Conservation (phyloP, 2,113 vertebrate species). For the Lophius piscatorius region DNA sequence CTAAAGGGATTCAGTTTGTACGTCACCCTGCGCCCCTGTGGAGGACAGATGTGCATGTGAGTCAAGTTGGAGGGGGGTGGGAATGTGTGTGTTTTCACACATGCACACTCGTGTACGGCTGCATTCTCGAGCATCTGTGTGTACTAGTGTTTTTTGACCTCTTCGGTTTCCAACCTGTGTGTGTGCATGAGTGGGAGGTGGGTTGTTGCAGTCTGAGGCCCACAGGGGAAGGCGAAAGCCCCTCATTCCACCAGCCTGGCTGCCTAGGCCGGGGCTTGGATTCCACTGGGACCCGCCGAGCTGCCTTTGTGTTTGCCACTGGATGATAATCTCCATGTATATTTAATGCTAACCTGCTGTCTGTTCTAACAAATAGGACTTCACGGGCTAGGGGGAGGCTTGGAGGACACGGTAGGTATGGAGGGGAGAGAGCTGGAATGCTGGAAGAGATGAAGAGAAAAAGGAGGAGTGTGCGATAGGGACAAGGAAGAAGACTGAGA, state of each 20-base stretch:
- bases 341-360: conserved; percentile 88
- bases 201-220: conserved; percentile 28
- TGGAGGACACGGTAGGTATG: neutral
- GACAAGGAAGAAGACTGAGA: conserved; percentile 32
- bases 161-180: conserved; percentile 65
- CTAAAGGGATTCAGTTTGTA: conserved; percentile 65
- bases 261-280: conserved; percentile 64
- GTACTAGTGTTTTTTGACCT: conserved; percentile 60
- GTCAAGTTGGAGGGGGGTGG: conserved; percentile 23
- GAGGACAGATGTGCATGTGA: conserved; percentile 73
- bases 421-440: conserved; percentile 5
- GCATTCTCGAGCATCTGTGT: conserved; percentile 68
- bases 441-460: neutral
- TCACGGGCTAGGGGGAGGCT: conserved; percentile 66
- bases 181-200: conserved; percentile 49
- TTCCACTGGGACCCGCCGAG: conserved; percentile 63
- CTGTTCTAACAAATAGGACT: conserved; percentile 86
- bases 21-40: conserved; percentile 78
- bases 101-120: conserved; percentile 43
- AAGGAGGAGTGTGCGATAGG: neutral
- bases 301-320: conserved; percentile 81
- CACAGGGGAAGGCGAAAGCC: conserved; percentile 46
- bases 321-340: conserved; percentile 85
- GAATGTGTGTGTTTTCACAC: conserved; percentile 36
- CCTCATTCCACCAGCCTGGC: conserved; percentile 55